Percentiles rank a stretch among this genome's conserved stretches.
phyloP scores from a whole-genome alignment of 2,797 vertebrate species.

The Halcyon badia region DNA sequence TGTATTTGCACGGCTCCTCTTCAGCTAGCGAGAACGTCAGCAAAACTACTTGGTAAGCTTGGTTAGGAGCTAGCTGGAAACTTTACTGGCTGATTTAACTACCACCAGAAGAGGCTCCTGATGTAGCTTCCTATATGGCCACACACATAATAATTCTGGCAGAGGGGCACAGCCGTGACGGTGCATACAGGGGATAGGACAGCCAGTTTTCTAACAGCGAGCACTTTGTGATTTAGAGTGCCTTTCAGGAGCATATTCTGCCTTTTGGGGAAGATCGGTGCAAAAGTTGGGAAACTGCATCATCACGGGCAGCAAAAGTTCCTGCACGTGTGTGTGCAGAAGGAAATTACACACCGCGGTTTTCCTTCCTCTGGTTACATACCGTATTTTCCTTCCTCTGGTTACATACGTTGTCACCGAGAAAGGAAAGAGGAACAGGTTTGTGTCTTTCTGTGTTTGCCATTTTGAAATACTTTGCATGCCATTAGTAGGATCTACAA shows the following conservation, averaged over 20 bases:
- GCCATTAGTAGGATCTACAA: neutral
- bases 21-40: neutral
- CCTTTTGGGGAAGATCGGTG: neutral
- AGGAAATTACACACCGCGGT: neutral
- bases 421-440: neutral
- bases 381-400: too few species aligned
- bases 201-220: neutral
- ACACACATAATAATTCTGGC: neutral
- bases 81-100: neutral
- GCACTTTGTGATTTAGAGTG: neutral
- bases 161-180: neutral
- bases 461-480: neutral
- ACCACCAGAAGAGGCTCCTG: neutral
- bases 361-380: neutral
- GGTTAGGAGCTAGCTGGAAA: neutral
- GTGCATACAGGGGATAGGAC: neutral
- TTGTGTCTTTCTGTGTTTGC: neutral
- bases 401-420: neutral
- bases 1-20: neutral
- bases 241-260: neutral
- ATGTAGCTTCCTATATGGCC: neutral
- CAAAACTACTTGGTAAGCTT: neutral
- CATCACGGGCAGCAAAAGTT: neutral
- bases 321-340: neutral
- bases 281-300: neutral